These are phyloP conservation scores for Myotis findleyi DNA, from an alignment of 2,797 vertebrate genomes.

Conservation along the genomic window DNA sequence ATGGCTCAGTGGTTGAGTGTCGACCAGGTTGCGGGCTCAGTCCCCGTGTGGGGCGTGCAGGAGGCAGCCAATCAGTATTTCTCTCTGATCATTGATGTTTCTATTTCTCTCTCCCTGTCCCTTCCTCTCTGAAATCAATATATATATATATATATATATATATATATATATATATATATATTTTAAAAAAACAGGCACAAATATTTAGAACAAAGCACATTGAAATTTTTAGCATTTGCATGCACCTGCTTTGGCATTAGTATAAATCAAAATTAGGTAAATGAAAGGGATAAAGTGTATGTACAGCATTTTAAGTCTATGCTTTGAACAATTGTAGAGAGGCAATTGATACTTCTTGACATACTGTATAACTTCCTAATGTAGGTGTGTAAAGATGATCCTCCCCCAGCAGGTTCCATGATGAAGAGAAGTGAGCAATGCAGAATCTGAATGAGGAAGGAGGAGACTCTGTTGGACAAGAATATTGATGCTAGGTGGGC, in stretches of 20 bases:
- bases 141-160: too few species aligned
- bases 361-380: neutral
- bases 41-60: too few species aligned
- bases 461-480: neutral
- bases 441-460: neutral
- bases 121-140: too few species aligned
- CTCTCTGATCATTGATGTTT: too few species aligned
- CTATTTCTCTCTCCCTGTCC: too few species aligned
- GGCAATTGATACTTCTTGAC: neutral
- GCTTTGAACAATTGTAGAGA: neutral
- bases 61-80: too few species aligned
- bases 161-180: too few species aligned
- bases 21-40: too few species aligned
- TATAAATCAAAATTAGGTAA: slow-evolving; percentile 29
- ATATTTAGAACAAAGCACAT: neutral
- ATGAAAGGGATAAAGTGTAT: neutral
- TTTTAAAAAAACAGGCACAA: neutral
- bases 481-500: neutral
- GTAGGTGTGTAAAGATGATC: neutral
- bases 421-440: neutral
- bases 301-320: neutral
- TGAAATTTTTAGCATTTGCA: neutral
- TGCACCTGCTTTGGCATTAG: neutral
- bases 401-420: neutral
- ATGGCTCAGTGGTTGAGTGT: too few species aligned